Conservation (phyloP, 2,888 invertebrate species). For the Hypolimnas misippus region DNA sequence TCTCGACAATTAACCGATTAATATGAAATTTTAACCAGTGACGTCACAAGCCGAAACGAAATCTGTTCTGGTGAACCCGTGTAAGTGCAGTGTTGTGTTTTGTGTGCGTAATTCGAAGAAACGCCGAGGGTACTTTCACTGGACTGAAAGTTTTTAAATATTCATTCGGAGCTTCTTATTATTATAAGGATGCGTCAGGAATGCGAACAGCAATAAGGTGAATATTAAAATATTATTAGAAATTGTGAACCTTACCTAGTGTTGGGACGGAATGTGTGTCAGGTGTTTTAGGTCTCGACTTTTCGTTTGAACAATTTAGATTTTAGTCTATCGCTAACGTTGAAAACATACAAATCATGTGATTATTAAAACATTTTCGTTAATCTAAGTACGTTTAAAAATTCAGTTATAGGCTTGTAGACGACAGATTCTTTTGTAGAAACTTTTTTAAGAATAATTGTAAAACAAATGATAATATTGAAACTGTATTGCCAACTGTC, state of each 20-base stretch:
- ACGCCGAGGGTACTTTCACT: conserved; percentile 82
- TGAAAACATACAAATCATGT: background rate
- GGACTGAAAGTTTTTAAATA: conserved; percentile 80
- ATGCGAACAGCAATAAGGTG: conserved; percentile 63
- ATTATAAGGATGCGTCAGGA: conserved; percentile 57
- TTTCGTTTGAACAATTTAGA: background rate
- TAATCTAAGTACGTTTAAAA: too few relatives aligned
- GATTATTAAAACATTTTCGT: too few relatives aligned
- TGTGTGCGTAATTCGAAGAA: conserved; percentile 54
- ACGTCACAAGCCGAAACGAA: conserved; percentile 51
- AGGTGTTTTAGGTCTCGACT: background rate
- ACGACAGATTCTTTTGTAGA: background rate
- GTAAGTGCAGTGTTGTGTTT: conserved; percentile 47
- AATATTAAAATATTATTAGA: conserved; percentile 44
- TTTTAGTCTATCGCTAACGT: background rate
- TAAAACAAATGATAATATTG: background rate
- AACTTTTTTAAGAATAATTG: background rate
- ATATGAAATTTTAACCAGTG: conserved; percentile 54
- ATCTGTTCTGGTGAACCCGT: conserved; percentile 55
- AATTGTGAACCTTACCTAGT: conserved; percentile 11
- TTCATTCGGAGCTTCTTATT: conserved; percentile 77
- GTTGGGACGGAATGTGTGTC: background rate
- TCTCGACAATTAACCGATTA: conserved; percentile 32
- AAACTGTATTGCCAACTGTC: background rate
- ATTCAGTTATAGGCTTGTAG: too few relatives aligned